Conservation (phyloP, 2,797 vertebrate genomes). For the Strix occidentalis region DNA sequence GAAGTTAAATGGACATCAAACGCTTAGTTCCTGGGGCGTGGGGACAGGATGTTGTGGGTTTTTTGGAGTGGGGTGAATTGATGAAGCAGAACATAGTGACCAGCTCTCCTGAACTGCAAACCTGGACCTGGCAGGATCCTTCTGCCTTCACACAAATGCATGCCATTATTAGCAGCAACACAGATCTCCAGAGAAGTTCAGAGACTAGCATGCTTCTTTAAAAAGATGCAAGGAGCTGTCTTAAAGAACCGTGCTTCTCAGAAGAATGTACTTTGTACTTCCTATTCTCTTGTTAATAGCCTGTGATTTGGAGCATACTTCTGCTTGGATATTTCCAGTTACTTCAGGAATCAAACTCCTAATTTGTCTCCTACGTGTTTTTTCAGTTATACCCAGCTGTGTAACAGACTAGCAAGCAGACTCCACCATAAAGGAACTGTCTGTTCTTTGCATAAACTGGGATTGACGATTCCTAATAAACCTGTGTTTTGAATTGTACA, state of each 20-base stretch:
- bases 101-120: background rate
- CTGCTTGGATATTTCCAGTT: background rate
- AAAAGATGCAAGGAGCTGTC: background rate
- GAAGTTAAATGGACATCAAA: background rate
- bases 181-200: background rate
- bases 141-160: background rate
- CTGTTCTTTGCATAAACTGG: conserved; percentile 35
- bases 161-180: fast-evolving
- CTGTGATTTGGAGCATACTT: background rate
- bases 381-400: conserved; percentile 29
- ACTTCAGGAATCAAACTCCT: conserved; percentile 5
- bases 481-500: conserved; percentile 3
- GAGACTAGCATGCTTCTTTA: background rate
- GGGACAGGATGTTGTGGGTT: background rate
- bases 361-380: conserved; percentile 25
- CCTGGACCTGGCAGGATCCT: background rate
- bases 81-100: background rate
- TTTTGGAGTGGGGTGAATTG: background rate
- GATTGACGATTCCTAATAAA: conserved; percentile 52
- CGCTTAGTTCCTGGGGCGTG: fast-evolving
- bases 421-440: conserved; percentile 36
- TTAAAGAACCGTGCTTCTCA: background rate
- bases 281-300: background rate
- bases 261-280: background rate
- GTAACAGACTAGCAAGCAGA: conserved; percentile 20